A percentile compares a stretch with the other conserved stretches of the same genome.
Conservation (phyloP, 2,888 invertebrate genomes). For the Eudemis profundana region DNA sequence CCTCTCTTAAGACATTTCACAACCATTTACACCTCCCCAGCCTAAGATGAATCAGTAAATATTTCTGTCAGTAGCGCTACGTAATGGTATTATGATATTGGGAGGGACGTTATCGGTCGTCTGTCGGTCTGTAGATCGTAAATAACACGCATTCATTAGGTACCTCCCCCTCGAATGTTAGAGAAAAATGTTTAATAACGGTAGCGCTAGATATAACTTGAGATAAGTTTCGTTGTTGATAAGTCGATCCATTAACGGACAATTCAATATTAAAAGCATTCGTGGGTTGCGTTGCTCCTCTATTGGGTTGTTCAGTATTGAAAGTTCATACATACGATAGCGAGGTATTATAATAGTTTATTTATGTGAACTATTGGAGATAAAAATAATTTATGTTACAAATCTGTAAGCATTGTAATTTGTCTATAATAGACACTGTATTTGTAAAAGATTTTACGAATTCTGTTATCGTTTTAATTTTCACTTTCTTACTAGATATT, state of each 20-base stretch:
- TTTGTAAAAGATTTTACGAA: no score
- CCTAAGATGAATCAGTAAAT: constrained; percentile 46
- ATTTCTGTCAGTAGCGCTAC: constrained; percentile 66
- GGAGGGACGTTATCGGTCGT: constrained; percentile 71
- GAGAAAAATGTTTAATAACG: constrained; percentile 69
- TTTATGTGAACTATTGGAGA: not conserved
- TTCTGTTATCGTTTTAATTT: no score
- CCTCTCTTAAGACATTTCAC: constrained; percentile 1
- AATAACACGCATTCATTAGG: constrained; percentile 73
- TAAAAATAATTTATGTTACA: not conserved
- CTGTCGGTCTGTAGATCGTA: constrained; percentile 70
- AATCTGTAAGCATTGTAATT: no score
- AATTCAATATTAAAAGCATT: constrained; percentile 27
- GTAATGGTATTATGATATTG: constrained; percentile 75
- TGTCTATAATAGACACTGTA: no score
- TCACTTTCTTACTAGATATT: no score
- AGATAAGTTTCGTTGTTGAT: constrained; percentile 37
- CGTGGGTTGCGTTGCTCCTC: not conserved
- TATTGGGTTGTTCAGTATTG: not conserved
- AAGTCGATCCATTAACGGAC: constrained; percentile 30
- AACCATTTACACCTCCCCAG: constrained; percentile 17
- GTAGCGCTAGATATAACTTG: constrained; percentile 46
- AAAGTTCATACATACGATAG: no score
- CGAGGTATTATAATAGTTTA: no score
- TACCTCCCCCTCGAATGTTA: constrained; percentile 64